These are phyloP conservation scores for Melanotaenia parkinsoni DNA, from an alignment of 2,797 vertebrate species.

Conservation along the genomic window DNA sequence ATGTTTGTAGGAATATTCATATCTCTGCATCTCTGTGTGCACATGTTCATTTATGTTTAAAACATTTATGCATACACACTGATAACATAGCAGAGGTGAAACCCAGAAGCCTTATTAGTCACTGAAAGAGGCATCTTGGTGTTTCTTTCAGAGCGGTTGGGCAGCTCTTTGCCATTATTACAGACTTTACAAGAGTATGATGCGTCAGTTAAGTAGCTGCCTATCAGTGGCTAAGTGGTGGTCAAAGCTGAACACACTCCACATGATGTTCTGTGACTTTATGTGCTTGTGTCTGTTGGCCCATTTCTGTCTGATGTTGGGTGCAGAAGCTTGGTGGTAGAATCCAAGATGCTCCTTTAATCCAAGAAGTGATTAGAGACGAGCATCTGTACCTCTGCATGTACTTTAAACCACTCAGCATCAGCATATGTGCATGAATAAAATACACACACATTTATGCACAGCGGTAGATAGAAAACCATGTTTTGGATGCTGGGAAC, in stretches of 20 bases:
- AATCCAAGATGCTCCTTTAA: constrained; percentile 61
- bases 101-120: constrained; percentile 61
- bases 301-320: constrained; percentile 53
- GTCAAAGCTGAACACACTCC: constrained; percentile 69
- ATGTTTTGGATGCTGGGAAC: constrained; percentile 6
- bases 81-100: constrained; percentile 20
- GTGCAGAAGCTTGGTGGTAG: constrained; percentile 56
- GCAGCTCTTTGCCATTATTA: constrained; percentile 67
- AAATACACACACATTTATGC: constrained; percentile 11
- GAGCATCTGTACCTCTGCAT: constrained; percentile 32
- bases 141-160: constrained; percentile 37
- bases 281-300: constrained; percentile 40
- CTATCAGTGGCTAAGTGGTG: constrained; percentile 56
- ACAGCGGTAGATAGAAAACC: constrained; percentile 5
- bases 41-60: not conserved
- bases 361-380: constrained; percentile 53
- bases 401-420: not conserved
- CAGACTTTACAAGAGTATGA: constrained; percentile 62
- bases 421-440: not conserved
- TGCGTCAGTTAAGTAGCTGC: constrained; percentile 63
- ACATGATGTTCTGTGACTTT: constrained; percentile 38
- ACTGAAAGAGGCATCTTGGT: constrained; percentile 50
- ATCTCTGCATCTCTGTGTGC: constrained; percentile 10
- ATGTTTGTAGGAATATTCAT: constrained; percentile 24
- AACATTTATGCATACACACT: constrained; percentile 10